phyloP scores from a whole-genome alignment of 1,140 invertebrate genomes.

The Zaprionus ornatus region DNA sequence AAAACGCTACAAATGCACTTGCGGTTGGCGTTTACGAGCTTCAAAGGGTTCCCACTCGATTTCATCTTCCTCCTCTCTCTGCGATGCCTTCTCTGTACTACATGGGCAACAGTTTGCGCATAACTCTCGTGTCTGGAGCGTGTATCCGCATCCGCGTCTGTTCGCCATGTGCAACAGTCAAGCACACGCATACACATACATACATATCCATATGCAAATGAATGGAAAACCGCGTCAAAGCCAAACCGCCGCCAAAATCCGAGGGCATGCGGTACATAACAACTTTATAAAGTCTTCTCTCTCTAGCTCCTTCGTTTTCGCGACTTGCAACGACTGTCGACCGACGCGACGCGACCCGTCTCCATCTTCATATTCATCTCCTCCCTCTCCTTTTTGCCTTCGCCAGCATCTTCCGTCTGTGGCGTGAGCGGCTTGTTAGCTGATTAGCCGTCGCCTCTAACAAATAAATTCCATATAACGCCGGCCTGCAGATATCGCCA shows the following conservation, averaged over 20 bases:
- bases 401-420: slow-evolving; percentile 37
- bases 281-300: slow-evolving; percentile 66
- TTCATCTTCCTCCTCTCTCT: background rate
- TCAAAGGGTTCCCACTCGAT: slow-evolving; percentile 53
- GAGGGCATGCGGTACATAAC: slow-evolving; percentile 65
- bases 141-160: slow-evolving; percentile 69
- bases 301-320: background rate
- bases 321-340: background rate
- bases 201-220: slow-evolving; percentile 66
- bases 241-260: slow-evolving; percentile 68
- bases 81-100: background rate
- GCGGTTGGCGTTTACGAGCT: slow-evolving; percentile 76
- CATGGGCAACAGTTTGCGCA: slow-evolving; percentile 8
- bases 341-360: background rate
- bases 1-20: slow-evolving; percentile 79
- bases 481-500: slow-evolving; percentile 55
- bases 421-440: slow-evolving; percentile 77
- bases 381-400: slow-evolving; percentile 9
- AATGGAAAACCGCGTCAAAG: slow-evolving; percentile 80
- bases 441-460: slow-evolving; percentile 76
- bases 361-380: slow-evolving; percentile 22
- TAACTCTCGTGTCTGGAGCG: slow-evolving; percentile 52
- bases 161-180: slow-evolving; percentile 60
- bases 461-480: slow-evolving; percentile 79
- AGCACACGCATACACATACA: background rate